These are phyloP conservation scores for Lepilemur septentrionalis DNA, from an alignment of 2,797 vertebrate species.

Conservation along the genomic window DNA sequence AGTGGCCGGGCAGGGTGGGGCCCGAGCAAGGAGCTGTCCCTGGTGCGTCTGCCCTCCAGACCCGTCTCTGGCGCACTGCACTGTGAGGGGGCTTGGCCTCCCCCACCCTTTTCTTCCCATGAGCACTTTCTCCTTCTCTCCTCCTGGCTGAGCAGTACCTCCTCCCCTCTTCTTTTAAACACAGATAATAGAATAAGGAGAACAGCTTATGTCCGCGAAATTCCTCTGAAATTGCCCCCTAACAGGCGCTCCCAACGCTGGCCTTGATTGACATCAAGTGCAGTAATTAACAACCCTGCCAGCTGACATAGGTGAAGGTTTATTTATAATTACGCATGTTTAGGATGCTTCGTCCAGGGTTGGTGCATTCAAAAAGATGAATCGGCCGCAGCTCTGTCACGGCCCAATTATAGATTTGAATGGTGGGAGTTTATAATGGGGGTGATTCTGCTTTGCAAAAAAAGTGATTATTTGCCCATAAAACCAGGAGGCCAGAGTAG, in stretches of 20 bases:
- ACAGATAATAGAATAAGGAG: conserved; percentile 30
- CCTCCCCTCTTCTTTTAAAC: conserved; percentile 16
- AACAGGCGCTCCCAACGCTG: not conserved
- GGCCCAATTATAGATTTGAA: conserved; percentile 79
- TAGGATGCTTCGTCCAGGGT: conserved; percentile 65
- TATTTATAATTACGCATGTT: conserved; percentile 78
- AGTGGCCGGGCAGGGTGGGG: not conserved
- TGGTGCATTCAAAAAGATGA: conserved; percentile 76
- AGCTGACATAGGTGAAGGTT: conserved; percentile 71
- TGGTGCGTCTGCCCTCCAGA: not conserved
- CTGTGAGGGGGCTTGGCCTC: not conserved
- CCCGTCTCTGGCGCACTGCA: not conserved
- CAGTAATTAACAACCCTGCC: conserved; percentile 79
- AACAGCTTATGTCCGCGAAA: conserved; percentile 47
- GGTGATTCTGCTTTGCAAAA: conserved; percentile 68
- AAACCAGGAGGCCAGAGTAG: conserved; percentile 71
- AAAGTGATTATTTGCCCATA: conserved; percentile 81
- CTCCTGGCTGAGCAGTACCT: not conserved
- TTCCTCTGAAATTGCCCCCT: conserved; percentile 59
- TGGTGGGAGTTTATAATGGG: conserved; percentile 72
- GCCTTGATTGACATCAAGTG: conserved; percentile 69
- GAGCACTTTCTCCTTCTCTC: not conserved
- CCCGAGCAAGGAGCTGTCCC: not conserved
- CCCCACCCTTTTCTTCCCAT: not conserved
- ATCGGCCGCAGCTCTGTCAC: not conserved